Conservation (phyloP, 2,797 vertebrate species). For the Heliangelus exortis region DNA sequence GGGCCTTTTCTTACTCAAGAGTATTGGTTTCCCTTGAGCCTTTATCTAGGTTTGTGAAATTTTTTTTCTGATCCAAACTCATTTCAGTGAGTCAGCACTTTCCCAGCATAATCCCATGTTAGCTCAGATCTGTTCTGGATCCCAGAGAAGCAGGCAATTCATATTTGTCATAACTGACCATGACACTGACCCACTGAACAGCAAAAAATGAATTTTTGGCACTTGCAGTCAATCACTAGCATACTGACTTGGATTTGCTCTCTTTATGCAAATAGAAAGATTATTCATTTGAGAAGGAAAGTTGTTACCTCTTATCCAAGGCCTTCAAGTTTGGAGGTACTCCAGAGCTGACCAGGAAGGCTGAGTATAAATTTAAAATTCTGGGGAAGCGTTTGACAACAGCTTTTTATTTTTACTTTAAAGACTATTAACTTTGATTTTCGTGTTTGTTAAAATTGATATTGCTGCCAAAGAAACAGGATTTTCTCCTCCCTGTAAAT, state of each 20-base stretch:
- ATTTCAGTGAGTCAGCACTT: not conserved
- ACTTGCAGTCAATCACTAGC: not conserved
- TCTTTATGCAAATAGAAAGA: not conserved
- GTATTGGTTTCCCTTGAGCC: not conserved
- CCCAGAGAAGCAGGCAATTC: not conserved
- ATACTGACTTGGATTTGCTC: not conserved
- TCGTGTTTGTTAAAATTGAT: not conserved
- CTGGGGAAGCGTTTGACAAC: rapidly evolving
- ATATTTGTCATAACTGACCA: not conserved
- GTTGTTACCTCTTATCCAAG: rapidly evolving
- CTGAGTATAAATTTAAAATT: not conserved
- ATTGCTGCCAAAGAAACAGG: not conserved
- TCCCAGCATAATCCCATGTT: not conserved
- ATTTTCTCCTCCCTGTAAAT: not conserved
- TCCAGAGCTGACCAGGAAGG: not conserved
- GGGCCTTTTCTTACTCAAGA: not conserved
- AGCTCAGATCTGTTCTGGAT: not conserved
- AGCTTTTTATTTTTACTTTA: not conserved
- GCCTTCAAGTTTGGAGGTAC: not conserved
- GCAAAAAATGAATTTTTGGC: not conserved
- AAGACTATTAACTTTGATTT: not conserved
- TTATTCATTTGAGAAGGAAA: not conserved
- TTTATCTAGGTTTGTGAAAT: not conserved
- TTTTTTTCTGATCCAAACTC: not conserved
- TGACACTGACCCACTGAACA: not conserved